A percentile compares a stretch with the other conserved stretches of the same genome.
These are phyloP conservation scores for Excalfactoria chinensis DNA, from an alignment of 2,113 vertebrate species.

Conservation along the genomic window DNA sequence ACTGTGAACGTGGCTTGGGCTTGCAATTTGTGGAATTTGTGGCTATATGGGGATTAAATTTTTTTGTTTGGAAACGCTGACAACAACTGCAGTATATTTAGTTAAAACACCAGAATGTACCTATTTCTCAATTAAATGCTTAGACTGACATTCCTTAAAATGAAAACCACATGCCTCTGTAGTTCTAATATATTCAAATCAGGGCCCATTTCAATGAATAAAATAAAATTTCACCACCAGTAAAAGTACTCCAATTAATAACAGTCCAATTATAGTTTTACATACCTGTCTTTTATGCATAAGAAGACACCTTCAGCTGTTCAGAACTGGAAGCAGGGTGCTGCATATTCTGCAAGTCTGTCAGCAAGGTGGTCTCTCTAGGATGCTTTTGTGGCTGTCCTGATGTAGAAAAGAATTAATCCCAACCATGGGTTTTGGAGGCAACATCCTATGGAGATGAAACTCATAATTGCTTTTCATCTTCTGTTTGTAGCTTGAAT, in stretches of 20 bases:
- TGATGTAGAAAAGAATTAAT: not conserved
- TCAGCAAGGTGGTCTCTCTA: not conserved
- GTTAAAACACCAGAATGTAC: constrained; percentile 28
- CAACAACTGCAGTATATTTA: constrained; percentile 19
- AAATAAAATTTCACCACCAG: not conserved
- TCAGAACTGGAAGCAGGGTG: not conserved
- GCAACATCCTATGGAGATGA: not conserved
- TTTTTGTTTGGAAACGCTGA: constrained; percentile 34
- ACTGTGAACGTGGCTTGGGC: not conserved
- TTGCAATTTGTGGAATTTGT: constrained; percentile 34
- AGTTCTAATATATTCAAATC: not conserved
- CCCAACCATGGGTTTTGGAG: rapidly evolving
- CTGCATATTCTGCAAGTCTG: not conserved
- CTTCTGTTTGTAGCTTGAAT: not conserved
- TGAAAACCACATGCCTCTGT: constrained; percentile 4
- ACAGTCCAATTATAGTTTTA: not conserved
- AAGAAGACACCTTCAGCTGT: not conserved
- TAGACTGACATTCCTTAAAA: constrained; percentile 25
- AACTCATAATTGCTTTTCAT: not conserved
- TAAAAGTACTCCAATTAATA: not conserved
- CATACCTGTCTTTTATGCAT: not conserved
- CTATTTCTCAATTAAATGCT: constrained; percentile 41
- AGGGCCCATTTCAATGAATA: not conserved
- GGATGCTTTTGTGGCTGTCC: not conserved
- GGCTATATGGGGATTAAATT: not conserved